These are phyloP conservation scores for Macrosteles quadrilineatus DNA, from an alignment of 1,140 invertebrate genomes.

Conservation along the genomic window DNA sequence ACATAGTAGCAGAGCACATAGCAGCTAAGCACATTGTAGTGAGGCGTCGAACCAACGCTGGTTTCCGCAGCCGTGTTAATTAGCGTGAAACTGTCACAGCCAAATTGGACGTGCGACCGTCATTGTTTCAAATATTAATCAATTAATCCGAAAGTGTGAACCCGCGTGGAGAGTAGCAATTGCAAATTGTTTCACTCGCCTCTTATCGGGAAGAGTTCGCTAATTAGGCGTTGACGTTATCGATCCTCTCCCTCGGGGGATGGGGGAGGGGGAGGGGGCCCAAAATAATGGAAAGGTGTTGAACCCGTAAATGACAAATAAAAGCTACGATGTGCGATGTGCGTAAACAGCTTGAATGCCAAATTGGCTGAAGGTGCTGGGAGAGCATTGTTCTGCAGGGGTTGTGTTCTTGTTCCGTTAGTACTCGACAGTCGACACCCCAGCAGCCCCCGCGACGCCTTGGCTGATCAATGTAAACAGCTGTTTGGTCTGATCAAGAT, in stretches of 20 bases:
- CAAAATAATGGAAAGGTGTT: slow-evolving; percentile 27
- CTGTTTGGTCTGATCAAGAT: slow-evolving; percentile 10
- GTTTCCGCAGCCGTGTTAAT: too few relatives aligned
- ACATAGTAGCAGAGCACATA: too few relatives aligned
- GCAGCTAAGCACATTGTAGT: too few relatives aligned
- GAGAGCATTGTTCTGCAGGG: neutral
- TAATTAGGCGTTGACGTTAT: slow-evolving; percentile 25
- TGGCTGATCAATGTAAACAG: slow-evolving; percentile 25
- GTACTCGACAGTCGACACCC: neutral
- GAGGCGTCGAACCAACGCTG: too few relatives aligned
- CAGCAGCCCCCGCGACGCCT: too few relatives aligned
- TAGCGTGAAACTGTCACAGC: neutral
- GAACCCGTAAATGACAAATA: slow-evolving; percentile 18
- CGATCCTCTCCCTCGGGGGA: neutral
- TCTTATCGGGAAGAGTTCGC: slow-evolving; percentile 9
- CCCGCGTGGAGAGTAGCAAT: neutral
- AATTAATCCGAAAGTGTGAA: slow-evolving; percentile 16
- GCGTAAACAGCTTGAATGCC: slow-evolving; percentile 19
- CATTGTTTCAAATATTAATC: slow-evolving; percentile 12
- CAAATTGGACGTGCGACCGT: neutral
- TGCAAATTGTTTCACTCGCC: slow-evolving; percentile 22
- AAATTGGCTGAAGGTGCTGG: slow-evolving; percentile 16
- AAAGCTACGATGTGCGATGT: slow-evolving; percentile 19
- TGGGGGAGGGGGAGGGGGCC: neutral
- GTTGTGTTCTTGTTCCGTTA: neutral